Evolutionary conservation across 2,113 vertebrate genomes (phyloP).

Genomic region (Albula goreensis): DNA sequence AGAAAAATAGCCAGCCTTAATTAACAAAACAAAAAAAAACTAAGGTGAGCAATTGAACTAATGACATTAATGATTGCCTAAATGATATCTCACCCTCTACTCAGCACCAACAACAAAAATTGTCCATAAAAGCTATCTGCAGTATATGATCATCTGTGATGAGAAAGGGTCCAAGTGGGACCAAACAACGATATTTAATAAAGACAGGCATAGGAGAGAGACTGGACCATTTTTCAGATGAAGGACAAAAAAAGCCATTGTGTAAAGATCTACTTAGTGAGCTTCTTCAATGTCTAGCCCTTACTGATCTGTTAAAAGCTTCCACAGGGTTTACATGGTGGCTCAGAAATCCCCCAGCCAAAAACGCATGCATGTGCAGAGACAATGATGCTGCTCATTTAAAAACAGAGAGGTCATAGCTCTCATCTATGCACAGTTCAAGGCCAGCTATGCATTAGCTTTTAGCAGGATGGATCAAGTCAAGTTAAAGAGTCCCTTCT

Average conservation of each 20-base stretch:
- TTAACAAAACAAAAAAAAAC: background rate
- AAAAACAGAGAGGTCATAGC: constrained; percentile 67
- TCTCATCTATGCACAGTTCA: constrained; percentile 65
- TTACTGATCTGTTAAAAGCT: constrained; percentile 55
- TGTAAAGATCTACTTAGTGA: constrained; percentile 46
- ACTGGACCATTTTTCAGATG: constrained; percentile 49
- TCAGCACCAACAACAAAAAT: background rate
- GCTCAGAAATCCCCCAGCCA: constrained; percentile 17
- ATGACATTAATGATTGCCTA: background rate
- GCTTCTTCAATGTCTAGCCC: constrained; percentile 36
- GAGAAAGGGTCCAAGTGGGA: background rate
- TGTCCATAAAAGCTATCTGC: background rate
- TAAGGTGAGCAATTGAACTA: background rate
- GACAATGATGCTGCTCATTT: constrained; percentile 59
- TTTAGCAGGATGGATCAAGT: constrained; percentile 80
- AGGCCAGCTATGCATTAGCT: constrained; percentile 77
- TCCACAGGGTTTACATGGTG: constrained; percentile 45
- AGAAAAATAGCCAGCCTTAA: background rate
- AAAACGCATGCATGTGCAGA: constrained; percentile 43
- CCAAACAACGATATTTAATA: constrained; percentile 27
- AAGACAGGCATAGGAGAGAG: constrained; percentile 35
- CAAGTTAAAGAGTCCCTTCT: constrained; percentile 77
- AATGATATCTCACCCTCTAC: background rate
- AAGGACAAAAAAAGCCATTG: constrained; percentile 41
- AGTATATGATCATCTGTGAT: background rate